Evolutionary conservation across 2,797 vertebrate species (phyloP), one percentile per base, ranked within the genome.

Genomic region (Xiphophorus birchmanni): DNA sequence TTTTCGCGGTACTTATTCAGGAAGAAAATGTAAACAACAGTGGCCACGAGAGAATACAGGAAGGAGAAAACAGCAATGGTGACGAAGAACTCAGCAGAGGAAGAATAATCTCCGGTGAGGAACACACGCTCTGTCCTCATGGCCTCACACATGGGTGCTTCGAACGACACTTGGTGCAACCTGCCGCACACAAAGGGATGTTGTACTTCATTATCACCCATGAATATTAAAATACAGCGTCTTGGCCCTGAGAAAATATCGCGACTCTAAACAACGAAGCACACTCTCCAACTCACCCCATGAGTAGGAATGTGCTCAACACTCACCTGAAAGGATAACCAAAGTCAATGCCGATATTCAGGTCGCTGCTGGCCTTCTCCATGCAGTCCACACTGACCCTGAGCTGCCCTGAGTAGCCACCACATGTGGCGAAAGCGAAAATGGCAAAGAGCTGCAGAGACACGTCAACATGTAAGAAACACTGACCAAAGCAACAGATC

Each of bases 361-460:
- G 97, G 96, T 99, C 96, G 96, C 98, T 99, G 94, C 97, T 97
- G 12, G 97, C 96, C 95, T 97, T 99, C 96, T 99, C 98, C 94
- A 96, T 94, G 80, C 98, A 99, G 95, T 99, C 97, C 94, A 99
- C 98, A 83, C 98, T 98, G 88, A 99, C 96, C 92, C 96, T 95
- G 94, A 99, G 97, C 94, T 96, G 97, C 87, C 98, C 98, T 11
- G 97, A 97, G 95, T 98, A 99, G 88, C 98, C 98, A 77, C 98
- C 98, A 88, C 98, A 99, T 97, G 98, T 99, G 91, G 98, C 97
- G 95, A 99, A 99, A 56, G 98, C 98, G 96, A 99, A 99, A 95
- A 99, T 98, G 91, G 98, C 97, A 97, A 99, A 99, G 94, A 99
- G 96, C 98, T 99, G 96, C 77, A 76, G 45, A 21, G 8, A 78